A percentile compares a stretch with the other conserved stretches of the same genome.
Conservation (phyloP, 2,888 invertebrate genomes). For the Reticulitermes lucifugus region DNA sequence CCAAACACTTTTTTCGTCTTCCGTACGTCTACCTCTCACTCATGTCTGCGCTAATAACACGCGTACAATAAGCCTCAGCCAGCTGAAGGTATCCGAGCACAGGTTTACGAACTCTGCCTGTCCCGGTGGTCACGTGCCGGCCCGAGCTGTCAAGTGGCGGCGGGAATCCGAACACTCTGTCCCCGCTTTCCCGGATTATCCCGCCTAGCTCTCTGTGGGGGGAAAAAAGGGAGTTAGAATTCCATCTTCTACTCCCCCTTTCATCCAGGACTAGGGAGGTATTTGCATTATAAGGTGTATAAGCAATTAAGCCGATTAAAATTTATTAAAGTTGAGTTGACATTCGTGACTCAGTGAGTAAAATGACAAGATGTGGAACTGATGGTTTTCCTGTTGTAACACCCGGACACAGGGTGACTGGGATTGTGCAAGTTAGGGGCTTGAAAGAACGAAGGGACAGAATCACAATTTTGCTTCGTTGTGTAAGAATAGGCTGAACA, state of each 20-base stretch:
- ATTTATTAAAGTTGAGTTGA: conserved; percentile 52
- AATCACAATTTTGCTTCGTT: too few species aligned
- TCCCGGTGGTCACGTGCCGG: conserved; percentile 21
- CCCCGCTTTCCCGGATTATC: conserved; percentile 22
- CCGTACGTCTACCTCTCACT: too few species aligned
- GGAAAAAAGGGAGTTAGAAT: neutral
- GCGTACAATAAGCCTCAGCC: too few species aligned
- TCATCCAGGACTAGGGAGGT: neutral
- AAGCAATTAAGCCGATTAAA: conserved; percentile 52
- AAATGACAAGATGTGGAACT: conserved; percentile 21
- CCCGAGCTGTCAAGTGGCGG: conserved; percentile 36
- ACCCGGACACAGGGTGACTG: too few species aligned
- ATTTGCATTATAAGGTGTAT: conserved; percentile 50
- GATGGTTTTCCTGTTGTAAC: conserved; percentile 1
- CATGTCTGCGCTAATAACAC: too few species aligned
- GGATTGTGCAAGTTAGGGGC: too few species aligned
- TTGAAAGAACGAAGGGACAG: too few species aligned
- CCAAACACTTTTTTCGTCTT: too few species aligned
- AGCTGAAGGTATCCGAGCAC: neutral
- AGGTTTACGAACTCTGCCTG: neutral
- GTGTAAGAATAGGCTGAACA: too few species aligned
- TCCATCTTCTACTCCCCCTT: neutral
- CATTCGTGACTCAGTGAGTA: conserved; percentile 39
- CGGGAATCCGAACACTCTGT: conserved; percentile 28
- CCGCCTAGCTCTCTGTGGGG: conserved; percentile 8